Evolutionary conservation across 2,888 invertebrate species (phyloP).

Genomic region (Lymantria dispar): DNA sequence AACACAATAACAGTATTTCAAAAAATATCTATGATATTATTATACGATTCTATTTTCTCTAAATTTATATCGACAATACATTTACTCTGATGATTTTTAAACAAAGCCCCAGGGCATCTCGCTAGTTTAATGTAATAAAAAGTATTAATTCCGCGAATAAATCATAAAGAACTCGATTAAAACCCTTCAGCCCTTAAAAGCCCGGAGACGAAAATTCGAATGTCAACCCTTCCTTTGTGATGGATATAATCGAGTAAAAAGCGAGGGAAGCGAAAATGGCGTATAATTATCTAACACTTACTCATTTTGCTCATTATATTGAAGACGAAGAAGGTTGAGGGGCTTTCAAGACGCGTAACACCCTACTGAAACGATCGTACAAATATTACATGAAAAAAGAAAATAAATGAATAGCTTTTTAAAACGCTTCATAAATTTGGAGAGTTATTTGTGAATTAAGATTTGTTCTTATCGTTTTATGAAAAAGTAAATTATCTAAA

Average conservation of each 20-base stretch:
- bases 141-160: not conserved
- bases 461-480: no score
- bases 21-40: no score
- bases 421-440: not conserved
- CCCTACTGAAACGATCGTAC: not conserved
- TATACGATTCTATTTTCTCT: no score
- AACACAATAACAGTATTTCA: no score
- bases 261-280: conserved; percentile 18
- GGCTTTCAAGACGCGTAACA: conserved; percentile 19
- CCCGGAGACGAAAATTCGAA: conserved; percentile 15
- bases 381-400: not conserved
- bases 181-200: conserved; percentile 4
- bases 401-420: not conserved
- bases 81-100: no score
- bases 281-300: conserved; percentile 33
- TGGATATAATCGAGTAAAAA: conserved; percentile 21
- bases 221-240: conserved; percentile 14
- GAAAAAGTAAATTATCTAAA: no score
- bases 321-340: conserved; percentile 6
- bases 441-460: no score
- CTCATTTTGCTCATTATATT: conserved; percentile 22
- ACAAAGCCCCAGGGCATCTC: no score
- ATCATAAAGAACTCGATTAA: not conserved
- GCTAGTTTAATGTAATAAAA: not conserved
- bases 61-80: no score